Evolutionary conservation across 2,797 vertebrate genomes (phyloP).

Genomic region (Chloroceryle inda): DNA sequence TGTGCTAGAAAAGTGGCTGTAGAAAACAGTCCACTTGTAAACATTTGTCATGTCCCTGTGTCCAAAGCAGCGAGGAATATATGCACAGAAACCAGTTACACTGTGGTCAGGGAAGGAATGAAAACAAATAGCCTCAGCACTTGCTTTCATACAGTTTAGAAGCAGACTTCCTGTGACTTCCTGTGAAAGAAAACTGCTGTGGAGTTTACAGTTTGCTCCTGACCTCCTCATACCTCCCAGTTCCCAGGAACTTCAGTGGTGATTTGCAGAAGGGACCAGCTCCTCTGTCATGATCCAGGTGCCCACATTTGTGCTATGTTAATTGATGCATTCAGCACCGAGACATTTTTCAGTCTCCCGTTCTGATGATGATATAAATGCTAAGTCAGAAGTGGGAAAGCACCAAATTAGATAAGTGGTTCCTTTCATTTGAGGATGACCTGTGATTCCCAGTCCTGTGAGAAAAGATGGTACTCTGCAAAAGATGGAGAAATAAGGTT

Average conservation of each 20-base stretch:
- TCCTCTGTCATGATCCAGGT: background rate
- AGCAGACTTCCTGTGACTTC: constrained; percentile 9
- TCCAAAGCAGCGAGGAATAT: background rate
- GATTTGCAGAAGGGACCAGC: background rate
- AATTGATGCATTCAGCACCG: accelerated
- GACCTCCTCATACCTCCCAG: background rate
- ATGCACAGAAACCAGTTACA: background rate
- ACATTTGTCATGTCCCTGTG: accelerated
- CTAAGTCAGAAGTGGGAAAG: background rate
- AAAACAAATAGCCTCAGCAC: background rate
- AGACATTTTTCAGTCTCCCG: background rate
- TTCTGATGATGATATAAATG: background rate
- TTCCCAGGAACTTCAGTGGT: background rate
- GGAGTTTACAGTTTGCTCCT: background rate
- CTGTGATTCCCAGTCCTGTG: background rate
- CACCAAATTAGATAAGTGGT: background rate
- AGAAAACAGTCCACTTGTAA: background rate
- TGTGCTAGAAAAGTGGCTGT: background rate
- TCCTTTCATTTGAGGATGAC: background rate
- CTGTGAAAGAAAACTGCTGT: background rate
- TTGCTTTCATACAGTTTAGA: background rate
- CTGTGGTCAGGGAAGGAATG: background rate
- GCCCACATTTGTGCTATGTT: accelerated
- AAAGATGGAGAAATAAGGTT: background rate
- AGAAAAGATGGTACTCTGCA: background rate